Percentiles rank a stretch among this genome's conserved stretches.
These are phyloP conservation scores for Dromococcyx pavoninus DNA, from an alignment of 2,797 vertebrate species.

Conservation along the genomic window DNA sequence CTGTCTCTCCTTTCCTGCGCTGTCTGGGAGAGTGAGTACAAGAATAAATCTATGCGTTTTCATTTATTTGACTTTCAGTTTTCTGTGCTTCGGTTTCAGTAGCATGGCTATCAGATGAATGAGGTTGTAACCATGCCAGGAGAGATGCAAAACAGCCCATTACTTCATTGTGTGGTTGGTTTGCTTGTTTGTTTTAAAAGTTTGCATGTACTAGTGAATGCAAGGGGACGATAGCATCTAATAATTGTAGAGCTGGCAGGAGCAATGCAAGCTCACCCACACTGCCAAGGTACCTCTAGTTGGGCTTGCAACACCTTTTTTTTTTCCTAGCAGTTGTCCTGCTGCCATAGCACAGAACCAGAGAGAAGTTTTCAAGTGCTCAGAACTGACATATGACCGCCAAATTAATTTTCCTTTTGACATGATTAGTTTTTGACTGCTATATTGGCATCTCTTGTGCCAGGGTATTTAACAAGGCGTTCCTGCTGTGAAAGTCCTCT, in stretches of 20 bases:
- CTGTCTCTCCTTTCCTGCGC: slow-evolving; percentile 51
- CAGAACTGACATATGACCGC: not conserved
- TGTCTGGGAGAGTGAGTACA: slow-evolving; percentile 64
- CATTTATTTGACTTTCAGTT: slow-evolving; percentile 44
- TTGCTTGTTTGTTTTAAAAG: slow-evolving; percentile 69
- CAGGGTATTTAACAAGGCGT: not conserved
- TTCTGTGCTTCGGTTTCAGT: slow-evolving; percentile 58
- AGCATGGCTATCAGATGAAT: slow-evolving; percentile 56
- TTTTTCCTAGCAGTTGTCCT: not conserved
- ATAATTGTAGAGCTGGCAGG: slow-evolving; percentile 45
- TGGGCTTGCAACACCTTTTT: slow-evolving; percentile 6
- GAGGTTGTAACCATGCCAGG: slow-evolving; percentile 15
- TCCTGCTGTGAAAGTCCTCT: slow-evolving; percentile 1
- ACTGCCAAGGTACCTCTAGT: slow-evolving; percentile 48
- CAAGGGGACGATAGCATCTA: slow-evolving; percentile 56
- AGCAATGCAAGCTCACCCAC: not conserved
- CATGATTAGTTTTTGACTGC: slow-evolving; percentile 62
- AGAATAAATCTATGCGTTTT: slow-evolving; percentile 19
- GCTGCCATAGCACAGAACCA: not conserved
- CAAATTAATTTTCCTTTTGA: slow-evolving; percentile 59
- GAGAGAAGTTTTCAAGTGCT: slow-evolving; percentile 42
- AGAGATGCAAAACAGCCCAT: slow-evolving; percentile 46
- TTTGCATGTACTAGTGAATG: slow-evolving; percentile 61
- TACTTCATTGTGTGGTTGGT: slow-evolving; percentile 61
- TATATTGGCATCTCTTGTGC: not conserved